Conservation (phyloP, 2,888 invertebrate genomes). For the Synergus itoensis region DNA sequence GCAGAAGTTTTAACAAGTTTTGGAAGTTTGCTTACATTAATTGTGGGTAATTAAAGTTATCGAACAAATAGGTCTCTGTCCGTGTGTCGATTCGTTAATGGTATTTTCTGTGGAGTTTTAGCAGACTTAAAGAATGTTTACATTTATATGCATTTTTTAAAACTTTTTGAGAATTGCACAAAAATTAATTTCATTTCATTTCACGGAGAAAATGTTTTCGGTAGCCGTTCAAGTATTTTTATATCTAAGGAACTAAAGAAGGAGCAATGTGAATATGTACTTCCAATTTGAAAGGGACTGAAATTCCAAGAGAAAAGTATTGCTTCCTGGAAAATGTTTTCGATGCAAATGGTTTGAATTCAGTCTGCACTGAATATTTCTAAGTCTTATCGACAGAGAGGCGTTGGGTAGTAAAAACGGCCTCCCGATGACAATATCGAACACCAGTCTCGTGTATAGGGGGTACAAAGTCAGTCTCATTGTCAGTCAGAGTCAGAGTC, state of each 20-base stretch:
- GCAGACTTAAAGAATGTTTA: too few species aligned
- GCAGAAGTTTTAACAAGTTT: constrained; percentile 54
- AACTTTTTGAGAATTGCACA: too few species aligned
- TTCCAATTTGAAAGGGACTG: neutral
- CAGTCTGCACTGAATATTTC: constrained; percentile 37
- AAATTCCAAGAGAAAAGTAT: constrained; percentile 17
- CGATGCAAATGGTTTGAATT: constrained; percentile 30
- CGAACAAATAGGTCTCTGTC: constrained; percentile 50
- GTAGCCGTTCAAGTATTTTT: too few species aligned
- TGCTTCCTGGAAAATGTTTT: constrained; percentile 36
- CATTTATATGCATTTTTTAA: too few species aligned
- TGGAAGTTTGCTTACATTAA: constrained; percentile 54
- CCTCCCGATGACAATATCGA: constrained; percentile 56
- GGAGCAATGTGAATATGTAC: neutral
- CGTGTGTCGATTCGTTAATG: constrained; percentile 27
- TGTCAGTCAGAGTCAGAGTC: neutral
- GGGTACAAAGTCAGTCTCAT: constrained; percentile 20
- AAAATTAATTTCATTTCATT: too few species aligned
- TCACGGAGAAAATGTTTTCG: too few species aligned
- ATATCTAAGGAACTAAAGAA: too few species aligned
- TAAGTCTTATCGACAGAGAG: constrained; percentile 52
- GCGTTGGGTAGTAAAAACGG: constrained; percentile 52
- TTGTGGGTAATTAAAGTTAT: constrained; percentile 55
- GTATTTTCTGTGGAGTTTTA: neutral
- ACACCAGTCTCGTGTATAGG: constrained; percentile 55